Base-by-base conservation (phyloP, 2,888 invertebrate species). In the Cantharis flavilabris region DNA sequence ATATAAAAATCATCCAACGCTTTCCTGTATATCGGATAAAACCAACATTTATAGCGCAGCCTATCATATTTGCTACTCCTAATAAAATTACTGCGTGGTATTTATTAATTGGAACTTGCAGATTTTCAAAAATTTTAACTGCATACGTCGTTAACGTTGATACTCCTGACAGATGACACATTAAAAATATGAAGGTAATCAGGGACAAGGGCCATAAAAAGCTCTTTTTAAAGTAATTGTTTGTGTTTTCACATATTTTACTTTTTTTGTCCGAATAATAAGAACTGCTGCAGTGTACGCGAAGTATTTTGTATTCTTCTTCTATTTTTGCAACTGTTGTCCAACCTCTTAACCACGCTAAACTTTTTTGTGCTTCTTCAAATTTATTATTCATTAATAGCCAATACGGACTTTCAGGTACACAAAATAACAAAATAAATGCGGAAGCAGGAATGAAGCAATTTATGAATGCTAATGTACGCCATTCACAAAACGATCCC, bases 391-490 rank as follows among this genome's bases (percentile, higher is more conserved):
- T 92, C 0, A 93, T 90, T 71, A 95, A 91, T 70, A 96, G 88
- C 96, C 96, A 96, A 81, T 94, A 92, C 0, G 96, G 96, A 81
- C 94, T 95, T 87, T 96, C 96, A 0, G 96, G 96, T 3, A 96
- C 92, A 84, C 95, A 91, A 82, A 90, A 93, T 10, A 96, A 88
- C 0, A 92, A 90, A 1, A 91, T 81, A 69, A 94, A 91, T n/a
- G 94, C 92, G 2, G 92, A 80, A 76, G 92, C 89, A 63, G 94
- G 94, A 82, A 94, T 91, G 0, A 88, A 84, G n/a, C 93, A 90
- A 84, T 93, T 94, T 80, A 94, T 88, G 0, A 94, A 88, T 0
- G 94, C 93, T 3, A 94, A 92, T 0, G 91, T 92, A 71, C 95
- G 90, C 95, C 95, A 96, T 78, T 90, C 89, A 79, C 94, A 87